phyloP scores from a whole-genome alignment of 2,888 invertebrate genomes.

The Tuta absoluta region DNA sequence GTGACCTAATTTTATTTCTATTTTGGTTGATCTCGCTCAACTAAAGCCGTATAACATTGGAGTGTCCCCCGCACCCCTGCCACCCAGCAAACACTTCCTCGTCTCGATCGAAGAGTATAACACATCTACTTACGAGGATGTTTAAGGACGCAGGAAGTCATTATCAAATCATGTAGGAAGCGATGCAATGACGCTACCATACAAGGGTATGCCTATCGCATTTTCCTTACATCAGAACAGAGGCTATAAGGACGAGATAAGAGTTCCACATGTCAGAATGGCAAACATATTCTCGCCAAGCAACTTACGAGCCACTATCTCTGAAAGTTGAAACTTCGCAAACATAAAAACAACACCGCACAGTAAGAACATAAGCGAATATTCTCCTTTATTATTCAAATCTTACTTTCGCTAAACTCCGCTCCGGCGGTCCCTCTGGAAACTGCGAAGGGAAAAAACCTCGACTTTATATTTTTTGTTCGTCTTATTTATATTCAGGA shows the following conservation, averaged over 20 bases:
- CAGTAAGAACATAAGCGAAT: conserved; percentile 61
- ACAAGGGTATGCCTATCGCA: conserved; percentile 41
- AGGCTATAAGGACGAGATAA: conserved; percentile 37
- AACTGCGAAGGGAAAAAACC: conserved; percentile 60
- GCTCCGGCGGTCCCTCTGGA: conserved; percentile 57
- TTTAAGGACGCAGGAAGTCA: conserved; percentile 74
- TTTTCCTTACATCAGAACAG: conserved; percentile 45
- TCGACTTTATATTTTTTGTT: conserved; percentile 67
- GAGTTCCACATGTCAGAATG: conserved; percentile 38
- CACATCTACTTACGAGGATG: conserved; percentile 69
- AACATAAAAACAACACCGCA: conserved; percentile 60
- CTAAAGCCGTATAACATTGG: conserved; percentile 44
- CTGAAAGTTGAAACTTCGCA: conserved; percentile 36
- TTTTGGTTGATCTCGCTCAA: conserved; percentile 49
- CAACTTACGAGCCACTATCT: conserved; percentile 53
- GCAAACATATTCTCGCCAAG: conserved; percentile 51
- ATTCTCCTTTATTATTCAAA: conserved; percentile 72
- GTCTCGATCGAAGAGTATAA: conserved; percentile 56
- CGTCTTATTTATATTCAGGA: conserved; percentile 77
- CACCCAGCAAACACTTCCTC: conserved; percentile 55
- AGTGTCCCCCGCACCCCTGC: conserved; percentile 32
- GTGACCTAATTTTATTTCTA: conserved; percentile 65
- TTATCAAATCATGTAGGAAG: conserved; percentile 77
- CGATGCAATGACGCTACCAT: conserved; percentile 36
- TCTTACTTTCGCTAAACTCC: conserved; percentile 71